Evolutionary conservation across 2,113 vertebrate genomes (phyloP), one percentile per base, ranked within the genome.

Genomic region (Hemiscyllium ocellatum): DNA sequence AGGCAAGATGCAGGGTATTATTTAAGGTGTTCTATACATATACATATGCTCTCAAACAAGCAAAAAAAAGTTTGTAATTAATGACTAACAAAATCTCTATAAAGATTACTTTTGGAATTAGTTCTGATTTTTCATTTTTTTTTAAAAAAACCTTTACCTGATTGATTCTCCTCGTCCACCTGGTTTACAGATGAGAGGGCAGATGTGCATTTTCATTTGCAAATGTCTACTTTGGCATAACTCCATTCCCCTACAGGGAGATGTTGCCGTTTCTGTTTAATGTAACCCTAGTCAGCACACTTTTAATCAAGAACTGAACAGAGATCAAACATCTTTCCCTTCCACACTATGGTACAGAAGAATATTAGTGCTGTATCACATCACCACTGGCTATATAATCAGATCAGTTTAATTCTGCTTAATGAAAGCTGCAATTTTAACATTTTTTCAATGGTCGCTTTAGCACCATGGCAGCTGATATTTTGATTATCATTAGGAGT

Each of bases 301-400:
- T 87, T 72, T 72, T 87, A 56, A 87, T 87, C 50, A 87, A 33
- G 20, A 87, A 52, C 85, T 52, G 85, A 87, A 42, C 50, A 87
- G 52, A 87, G 24, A 33, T 65, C 89, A 93, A 93, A 91, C 87
- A 33, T 91, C 87, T 33, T 91, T 93, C 89, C 24, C 61, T 93
- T 61, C 89, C 89, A 66, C 6, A 15, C 89, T 7, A 6, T n/a
- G 19, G 2, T 93, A n/a, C 61, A 91, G 33, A 52, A 66, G 61
- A 93, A 93, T n/a, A n/a, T 65, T 56, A 87, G 85, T 50, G 24
- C 42, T 86, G 47, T 56, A 66, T 93, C 33, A 66, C 37, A 42
- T 93, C 56, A 42, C 13, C 56, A 93, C 6, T 19, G 20, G 89
- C 61, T 17, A 66, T 93, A 19, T 20, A 93, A 93, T 22, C 4